Conservation (phyloP, 2,113 vertebrate genomes). For the Serranochromis macrocephalus region DNA sequence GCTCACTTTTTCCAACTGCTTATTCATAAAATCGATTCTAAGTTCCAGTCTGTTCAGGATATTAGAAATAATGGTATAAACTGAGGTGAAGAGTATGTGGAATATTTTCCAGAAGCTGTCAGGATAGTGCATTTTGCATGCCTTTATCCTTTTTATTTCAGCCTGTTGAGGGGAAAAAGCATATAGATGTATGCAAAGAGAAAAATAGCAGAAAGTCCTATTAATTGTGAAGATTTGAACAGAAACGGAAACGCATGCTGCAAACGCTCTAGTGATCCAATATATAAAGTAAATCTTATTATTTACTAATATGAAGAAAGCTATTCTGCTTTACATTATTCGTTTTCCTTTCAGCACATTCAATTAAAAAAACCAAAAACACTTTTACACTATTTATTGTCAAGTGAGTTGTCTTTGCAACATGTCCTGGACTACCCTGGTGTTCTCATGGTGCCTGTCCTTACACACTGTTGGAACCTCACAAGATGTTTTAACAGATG, state of each 20-base stretch:
- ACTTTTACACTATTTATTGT: neutral
- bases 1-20: neutral
- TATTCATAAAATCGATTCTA: neutral
- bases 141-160: neutral
- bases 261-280: neutral
- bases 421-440: neutral
- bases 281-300: neutral
- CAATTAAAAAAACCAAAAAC: fast-evolving
- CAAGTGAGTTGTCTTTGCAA: neutral
- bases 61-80: neutral
- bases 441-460: neutral
- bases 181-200: neutral
- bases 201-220: neutral
- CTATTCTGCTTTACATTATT: neutral
- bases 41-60: neutral
- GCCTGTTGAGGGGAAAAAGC: neutral
- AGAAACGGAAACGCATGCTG: neutral
- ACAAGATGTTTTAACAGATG: neutral
- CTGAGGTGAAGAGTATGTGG: neutral
- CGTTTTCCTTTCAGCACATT: neutral
- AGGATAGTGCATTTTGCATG: neutral
- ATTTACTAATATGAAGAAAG: neutral
- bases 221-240: neutral
- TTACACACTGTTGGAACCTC: neutral
- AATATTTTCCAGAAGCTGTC: neutral